Evolutionary conservation across 2,797 vertebrate species (phyloP), one percentile per base, ranked within the genome.

Genomic region (Xerus rutilus): DNA sequence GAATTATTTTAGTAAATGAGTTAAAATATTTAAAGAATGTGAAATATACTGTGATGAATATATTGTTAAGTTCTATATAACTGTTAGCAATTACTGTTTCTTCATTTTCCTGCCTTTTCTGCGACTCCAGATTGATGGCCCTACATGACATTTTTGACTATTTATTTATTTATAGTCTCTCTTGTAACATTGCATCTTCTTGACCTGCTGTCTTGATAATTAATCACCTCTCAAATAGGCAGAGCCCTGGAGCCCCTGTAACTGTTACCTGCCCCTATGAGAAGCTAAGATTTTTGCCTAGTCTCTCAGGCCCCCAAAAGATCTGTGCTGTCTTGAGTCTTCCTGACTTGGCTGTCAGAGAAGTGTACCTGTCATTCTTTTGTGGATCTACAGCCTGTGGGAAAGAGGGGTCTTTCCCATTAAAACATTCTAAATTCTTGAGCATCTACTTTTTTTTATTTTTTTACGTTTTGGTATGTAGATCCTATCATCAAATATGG

Each of bases 1-100:
- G 17, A 45, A 93, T 91, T 89, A 32, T 47, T 89, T 52, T 86
- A 86, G 64, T 69, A 67, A 92, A 81, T 57, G 3, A 87, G 52
- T 83, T 89, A 84, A 89, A 79, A 69, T 70, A 91, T 76, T 90
- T 84, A 79, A 79, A 93, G 72, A 84, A 88, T 47, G 87, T 88
- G 52, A 94, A 90, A 74, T 45, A 57, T 39, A 28, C 39, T 39
- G 43, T 54, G 65, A 81, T 70, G 52, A 54, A 62, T n/a, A 82
- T 62, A 25, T 62, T 62, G 6, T 88, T 88, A 72, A 85, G 3
- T 64, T 59, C 52, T 93, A 1, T 69, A 3, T 93, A 86, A 72
- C 54, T 57, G 3, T 32, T 62, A 45, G 43, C 52, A 83, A 5
- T 59, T 88, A 47, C 59, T 45, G 6, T 73, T 69, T 83, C 28